Percentiles rank a stretch among this genome's conserved stretches.
Conservation (phyloP, 2,797 vertebrate genomes). For the Euphonia xanthogaster region DNA sequence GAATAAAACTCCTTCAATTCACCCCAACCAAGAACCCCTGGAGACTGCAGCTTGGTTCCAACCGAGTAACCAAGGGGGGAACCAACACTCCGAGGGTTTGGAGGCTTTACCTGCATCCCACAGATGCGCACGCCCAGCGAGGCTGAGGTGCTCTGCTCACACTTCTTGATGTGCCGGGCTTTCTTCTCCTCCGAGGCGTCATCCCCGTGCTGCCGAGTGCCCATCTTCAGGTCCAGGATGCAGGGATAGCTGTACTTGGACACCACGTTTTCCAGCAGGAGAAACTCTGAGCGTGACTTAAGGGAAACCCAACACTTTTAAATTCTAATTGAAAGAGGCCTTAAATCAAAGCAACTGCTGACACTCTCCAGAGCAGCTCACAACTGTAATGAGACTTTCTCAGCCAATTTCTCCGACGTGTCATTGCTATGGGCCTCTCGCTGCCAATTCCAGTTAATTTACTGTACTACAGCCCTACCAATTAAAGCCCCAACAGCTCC, state of each 20-base stretch:
- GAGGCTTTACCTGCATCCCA: conserved; percentile 76
- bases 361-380: not conserved
- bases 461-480: conserved; percentile 31
- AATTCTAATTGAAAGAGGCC: conserved; percentile 1
- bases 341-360: conserved; percentile 49
- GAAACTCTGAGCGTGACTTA: conserved; percentile 67
- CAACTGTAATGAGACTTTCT: conserved; percentile 43
- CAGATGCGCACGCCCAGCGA: conserved; percentile 76
- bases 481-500: conserved; percentile 43
- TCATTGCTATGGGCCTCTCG: conserved; percentile 38
- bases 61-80: not conserved
- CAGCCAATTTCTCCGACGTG: not conserved
- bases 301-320: conserved; percentile 19
- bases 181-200: conserved; percentile 80
- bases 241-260: conserved; percentile 76
- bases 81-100: accelerated
- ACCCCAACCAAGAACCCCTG: not conserved
- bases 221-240: conserved; percentile 82
- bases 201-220: conserved; percentile 78
- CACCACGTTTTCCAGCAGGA: conserved; percentile 78
- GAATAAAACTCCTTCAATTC: accelerated
- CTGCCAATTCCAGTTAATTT: conserved; percentile 54
- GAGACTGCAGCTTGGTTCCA: not conserved
- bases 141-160: conserved; percentile 77
- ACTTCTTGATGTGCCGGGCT: conserved; percentile 77